phyloP scores from a whole-genome alignment of 1,140 invertebrate genomes.

The Spodoptera litura region DNA sequence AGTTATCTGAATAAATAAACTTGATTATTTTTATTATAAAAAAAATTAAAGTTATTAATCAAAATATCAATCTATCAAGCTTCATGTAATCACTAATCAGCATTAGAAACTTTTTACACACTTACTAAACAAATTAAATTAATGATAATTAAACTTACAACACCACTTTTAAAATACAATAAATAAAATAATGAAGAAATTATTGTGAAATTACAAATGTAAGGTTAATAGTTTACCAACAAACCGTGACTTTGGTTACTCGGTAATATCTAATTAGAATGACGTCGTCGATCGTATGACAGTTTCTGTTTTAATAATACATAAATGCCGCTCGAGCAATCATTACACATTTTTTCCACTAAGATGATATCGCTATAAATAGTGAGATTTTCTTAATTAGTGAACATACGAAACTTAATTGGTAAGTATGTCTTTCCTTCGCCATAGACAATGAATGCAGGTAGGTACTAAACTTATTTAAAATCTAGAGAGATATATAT shows the following conservation, averaged over 20 bases:
- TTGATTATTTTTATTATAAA: no score
- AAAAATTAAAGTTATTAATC: no score
- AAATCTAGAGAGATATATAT: no score
- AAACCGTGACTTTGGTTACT: neutral
- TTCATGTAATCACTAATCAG: no score
- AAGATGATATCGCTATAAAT: neutral
- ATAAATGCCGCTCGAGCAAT: neutral
- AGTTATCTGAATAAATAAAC: no score
- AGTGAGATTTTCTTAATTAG: slow-evolving; percentile 19
- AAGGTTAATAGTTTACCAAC: neutral
- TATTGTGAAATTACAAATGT: neutral
- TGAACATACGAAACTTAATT: neutral
- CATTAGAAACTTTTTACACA: no score
- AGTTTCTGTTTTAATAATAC: slow-evolving; percentile 4
- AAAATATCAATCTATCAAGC: no score
- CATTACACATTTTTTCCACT: neutral
- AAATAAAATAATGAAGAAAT: no score
- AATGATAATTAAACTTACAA: no score
- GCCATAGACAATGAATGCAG: neutral
- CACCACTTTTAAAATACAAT: no score
- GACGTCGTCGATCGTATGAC: neutral
- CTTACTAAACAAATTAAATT: no score
- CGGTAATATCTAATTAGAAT: neutral
- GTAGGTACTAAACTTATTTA: no score
- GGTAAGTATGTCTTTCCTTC: neutral